Evolutionary conservation across 2,797 vertebrate species (phyloP).

Genomic region (Malurus splendens): DNA sequence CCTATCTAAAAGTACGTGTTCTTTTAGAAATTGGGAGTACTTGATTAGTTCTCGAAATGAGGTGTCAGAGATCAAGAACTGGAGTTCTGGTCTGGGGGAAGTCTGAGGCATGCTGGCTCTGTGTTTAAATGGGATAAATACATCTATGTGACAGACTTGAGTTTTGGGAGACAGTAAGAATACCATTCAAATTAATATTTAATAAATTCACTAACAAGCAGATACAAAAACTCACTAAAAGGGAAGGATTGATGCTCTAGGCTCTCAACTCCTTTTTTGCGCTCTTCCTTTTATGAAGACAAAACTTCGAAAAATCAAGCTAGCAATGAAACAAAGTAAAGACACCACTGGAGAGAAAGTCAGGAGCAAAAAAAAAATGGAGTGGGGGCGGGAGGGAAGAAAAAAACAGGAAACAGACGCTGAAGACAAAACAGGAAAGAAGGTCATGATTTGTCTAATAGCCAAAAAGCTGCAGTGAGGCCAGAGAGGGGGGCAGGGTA

Average conservation of each 20-base stretch:
- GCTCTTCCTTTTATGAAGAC: background rate
- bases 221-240: background rate
- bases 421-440: slow-evolving; percentile 32
- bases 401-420: slow-evolving; percentile 46
- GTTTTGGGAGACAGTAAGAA: background rate
- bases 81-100: background rate
- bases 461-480: slow-evolving; percentile 28
- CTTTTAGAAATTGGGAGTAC: background rate
- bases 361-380: background rate
- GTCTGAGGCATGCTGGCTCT: background rate
- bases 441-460: background rate
- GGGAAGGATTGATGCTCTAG: background rate
- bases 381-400: background rate
- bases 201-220: background rate
- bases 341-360: background rate
- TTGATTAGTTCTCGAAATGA: background rate
- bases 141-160: background rate
- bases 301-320: background rate
- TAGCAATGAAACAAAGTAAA: background rate
- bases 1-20: background rate
- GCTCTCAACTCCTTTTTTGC: background rate
- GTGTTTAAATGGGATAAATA: background rate
- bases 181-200: background rate
- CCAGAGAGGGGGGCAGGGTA: background rate
- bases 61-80: background rate